Evolutionary conservation across 2,113 vertebrate species (phyloP).

Genomic region (Cervus canadensis): DNA sequence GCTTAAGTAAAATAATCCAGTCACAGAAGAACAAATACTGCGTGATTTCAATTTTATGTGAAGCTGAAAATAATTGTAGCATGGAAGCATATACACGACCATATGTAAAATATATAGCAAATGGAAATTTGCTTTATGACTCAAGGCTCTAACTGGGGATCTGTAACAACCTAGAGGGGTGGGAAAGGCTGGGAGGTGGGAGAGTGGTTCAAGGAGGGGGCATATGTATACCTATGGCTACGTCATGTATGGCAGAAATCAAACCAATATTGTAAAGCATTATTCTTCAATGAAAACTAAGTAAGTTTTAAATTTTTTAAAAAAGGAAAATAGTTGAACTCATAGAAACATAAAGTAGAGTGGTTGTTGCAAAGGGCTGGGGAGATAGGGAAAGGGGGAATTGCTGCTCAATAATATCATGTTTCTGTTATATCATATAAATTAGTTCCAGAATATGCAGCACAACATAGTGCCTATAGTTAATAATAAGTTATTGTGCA

Average conservation of each 20-base stretch:
- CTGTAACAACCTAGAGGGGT: background rate
- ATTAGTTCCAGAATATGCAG: background rate
- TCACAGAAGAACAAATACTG: background rate
- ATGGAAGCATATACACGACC: background rate
- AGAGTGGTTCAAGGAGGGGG: background rate
- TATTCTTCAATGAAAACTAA: background rate
- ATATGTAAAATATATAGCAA: background rate
- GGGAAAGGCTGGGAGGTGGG: background rate
- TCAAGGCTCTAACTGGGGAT: background rate
- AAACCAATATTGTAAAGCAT: background rate
- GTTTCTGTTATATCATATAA: background rate
- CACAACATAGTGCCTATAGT: background rate
- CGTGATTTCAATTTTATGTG: background rate
- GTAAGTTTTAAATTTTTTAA: background rate
- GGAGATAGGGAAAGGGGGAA: background rate
- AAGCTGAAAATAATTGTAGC: background rate
- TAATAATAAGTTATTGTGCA: background rate
- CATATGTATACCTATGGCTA: background rate
- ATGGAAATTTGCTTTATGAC: background rate
- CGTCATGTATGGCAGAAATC: background rate
- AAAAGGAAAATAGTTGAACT: background rate
- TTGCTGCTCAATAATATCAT: background rate
- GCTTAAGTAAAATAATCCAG: background rate
- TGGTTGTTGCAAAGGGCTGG: background rate
- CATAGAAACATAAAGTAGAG: background rate